These are phyloP conservation scores for Sycophila sp. DNA, from an alignment of 1,140 invertebrate species.

Conservation along the genomic window DNA sequence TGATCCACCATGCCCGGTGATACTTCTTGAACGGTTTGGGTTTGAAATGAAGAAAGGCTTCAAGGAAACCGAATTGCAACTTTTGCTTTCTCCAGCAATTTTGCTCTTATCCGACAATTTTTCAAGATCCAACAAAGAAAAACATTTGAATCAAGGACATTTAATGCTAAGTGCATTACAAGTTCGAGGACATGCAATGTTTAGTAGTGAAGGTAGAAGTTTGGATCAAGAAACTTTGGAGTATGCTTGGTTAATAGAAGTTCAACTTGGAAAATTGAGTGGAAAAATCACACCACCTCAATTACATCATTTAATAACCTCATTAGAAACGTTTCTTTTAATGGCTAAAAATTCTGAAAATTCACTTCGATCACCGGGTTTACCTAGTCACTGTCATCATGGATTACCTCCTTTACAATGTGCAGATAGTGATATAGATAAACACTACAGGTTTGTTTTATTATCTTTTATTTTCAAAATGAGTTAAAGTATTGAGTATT, in stretches of 20 bases:
- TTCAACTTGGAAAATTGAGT: constrained; percentile 83
- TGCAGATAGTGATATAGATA: constrained; percentile 75
- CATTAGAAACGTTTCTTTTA: constrained; percentile 89
- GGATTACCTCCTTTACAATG: constrained; percentile 81
- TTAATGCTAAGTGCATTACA: constrained; percentile 90
- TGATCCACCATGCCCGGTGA: constrained; percentile 89
- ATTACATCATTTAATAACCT: constrained; percentile 85
- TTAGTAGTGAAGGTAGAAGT: constrained; percentile 89
- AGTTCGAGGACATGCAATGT: constrained; percentile 95
- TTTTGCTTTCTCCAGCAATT: constrained; percentile 90
- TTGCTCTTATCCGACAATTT: constrained; percentile 81
- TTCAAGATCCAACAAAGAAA: constrained; percentile 73
- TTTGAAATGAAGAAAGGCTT: constrained; percentile 97
- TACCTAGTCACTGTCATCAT: constrained; percentile 87
- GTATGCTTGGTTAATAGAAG: constrained; percentile 93
- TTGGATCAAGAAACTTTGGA: constrained; percentile 95
- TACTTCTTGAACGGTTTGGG: constrained; percentile 89
- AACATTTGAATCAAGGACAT: constrained; percentile 88
- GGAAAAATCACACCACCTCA: constrained; percentile 84
- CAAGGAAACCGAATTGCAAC: constrained; percentile 89
- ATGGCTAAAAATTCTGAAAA: constrained; percentile 91
- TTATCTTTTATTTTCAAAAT: not conserved
- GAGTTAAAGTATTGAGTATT: too few relatives aligned
- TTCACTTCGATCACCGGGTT: constrained; percentile 77
- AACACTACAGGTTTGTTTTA: constrained; percentile 69